Base-by-base conservation (phyloP, 2,797 vertebrate genomes). In the Hylomyscus alleni region DNA sequence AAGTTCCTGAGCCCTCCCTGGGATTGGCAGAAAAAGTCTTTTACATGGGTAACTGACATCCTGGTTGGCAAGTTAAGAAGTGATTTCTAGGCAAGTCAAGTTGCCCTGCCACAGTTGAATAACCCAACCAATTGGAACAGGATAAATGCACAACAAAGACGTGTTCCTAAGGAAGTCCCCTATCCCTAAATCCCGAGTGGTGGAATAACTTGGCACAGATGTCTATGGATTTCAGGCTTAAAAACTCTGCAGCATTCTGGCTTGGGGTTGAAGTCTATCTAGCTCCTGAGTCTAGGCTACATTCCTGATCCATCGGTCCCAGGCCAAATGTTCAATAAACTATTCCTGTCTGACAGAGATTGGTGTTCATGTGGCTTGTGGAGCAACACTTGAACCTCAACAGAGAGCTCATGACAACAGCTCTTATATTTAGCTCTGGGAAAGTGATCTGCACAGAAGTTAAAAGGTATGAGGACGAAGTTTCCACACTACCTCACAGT, bases 371-470 rank as follows among this genome's bases (percentile, higher is more conserved):
- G 58, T 60, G 58, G 26, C 60, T 12, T 62, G 11, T 62, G 60
- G 60, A 3, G 26, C 60, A 62, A 29, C 60, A 62, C 60, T 26
- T 29, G 60, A 11, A 62, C 60, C 26, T 62, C 60, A 62, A 29
- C 60, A 29, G 99, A n/a, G 99, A 99, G 62, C 99, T 99, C 9
- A 98, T 99, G 95, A 99, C 99, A 88, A 99, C 99, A 1, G 99
- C 99, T 0, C 99, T 99, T 76, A 99, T 99, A 98, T 99, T 99
- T 98, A 99, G 99, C 97, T 99, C 99, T 13, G 99, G 99, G 94
- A 99, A 99, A 98, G 99, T 99, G 99, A 99, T 99, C 98, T 99
- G 99, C 97, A 99, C 99, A 0, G 99, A 99, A 94, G 99, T 99
- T 95, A 99, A 99, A 98, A 99, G 99, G 99, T 99, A 97, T 0